Base-by-base conservation (phyloP, 2,797 vertebrate genomes). In the Gephyroberyx darwinii region DNA sequence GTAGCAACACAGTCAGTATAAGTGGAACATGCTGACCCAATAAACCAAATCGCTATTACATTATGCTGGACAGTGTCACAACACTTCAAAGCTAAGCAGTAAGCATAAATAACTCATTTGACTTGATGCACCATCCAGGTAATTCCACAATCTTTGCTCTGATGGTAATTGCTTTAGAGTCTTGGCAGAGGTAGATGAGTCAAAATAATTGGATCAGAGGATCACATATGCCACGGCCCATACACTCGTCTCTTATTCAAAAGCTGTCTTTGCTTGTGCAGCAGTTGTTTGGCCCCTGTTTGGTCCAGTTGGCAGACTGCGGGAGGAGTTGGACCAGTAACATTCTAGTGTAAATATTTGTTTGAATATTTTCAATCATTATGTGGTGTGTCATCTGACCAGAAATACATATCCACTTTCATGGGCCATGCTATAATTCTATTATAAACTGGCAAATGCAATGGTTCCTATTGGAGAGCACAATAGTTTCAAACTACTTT, bases 131-230 rank as follows among this genome's bases (percentile, higher is more conserved):
- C 58, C 69, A 64, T 76, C 47, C 56, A 19, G 73, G 71, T 65
- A 65, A 69, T 67, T 87, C 66, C 50, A 65, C 68, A 55, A 57
- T 74, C 54, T 80, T 66, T 77, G 69, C 70, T 79, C 52, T 76
- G 74, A 75, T 71, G 57, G 56, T 57, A 66, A 79, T 70, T 80
- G 74, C 58, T 75, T 62, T 67, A 73, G 70, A 60, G 71, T 73
- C 62, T 80, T 81, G 83, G 82, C 85, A 86, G 85, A 85, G 70
- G 74, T 62, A 74, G 69, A 75, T 53, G 68, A 84, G 71, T 86
- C 62, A 48, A 65, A 86, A 77, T 82, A 84, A 90, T 86, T 84
- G 79, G 69, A 89, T 84, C 65, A 75, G 57, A 84, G 74, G 41
- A 65, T 63, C 69, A 75, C 73, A 78, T 75, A 73, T 57, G 79